Evolutionary conservation across 2,888 invertebrate genomes (phyloP).

Genomic region (Gastracanthus pulcherrimus): DNA sequence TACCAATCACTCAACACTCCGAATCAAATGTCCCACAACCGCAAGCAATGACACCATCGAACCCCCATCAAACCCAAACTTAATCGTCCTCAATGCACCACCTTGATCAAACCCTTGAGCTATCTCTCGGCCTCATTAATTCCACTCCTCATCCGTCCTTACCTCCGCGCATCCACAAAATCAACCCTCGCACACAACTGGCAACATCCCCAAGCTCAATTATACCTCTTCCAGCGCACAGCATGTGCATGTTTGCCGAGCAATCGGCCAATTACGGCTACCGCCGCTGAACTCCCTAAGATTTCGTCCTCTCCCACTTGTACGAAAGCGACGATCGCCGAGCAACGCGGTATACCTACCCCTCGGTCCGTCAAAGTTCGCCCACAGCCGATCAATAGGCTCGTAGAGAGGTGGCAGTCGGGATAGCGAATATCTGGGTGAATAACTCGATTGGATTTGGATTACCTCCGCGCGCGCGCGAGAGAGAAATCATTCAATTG

Average conservation of each 20-base stretch:
- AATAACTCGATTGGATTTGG: constrained; percentile 42
- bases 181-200: too few relatives aligned
- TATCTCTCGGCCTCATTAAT: too few relatives aligned
- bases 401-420: too few relatives aligned
- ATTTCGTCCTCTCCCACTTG: neutral
- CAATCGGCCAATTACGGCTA: constrained; percentile 17
- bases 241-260: neutral
- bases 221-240: neutral
- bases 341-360: neutral
- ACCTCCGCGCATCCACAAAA: too few relatives aligned
- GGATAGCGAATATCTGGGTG: constrained; percentile 37
- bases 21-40: too few relatives aligned
- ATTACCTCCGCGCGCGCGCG: constrained; percentile 6
- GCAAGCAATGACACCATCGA: too few relatives aligned
- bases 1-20: too few relatives aligned
- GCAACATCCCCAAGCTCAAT: neutral
- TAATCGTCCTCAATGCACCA: neutral
- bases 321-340: constrained; percentile 4
- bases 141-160: too few relatives aligned
- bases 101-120: neutral
- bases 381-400: neutral
- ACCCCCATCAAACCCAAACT: neutral
- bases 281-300: too few relatives aligned
- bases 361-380: constrained; percentile 8
- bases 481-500: constrained; percentile 27